phyloP scores from a whole-genome alignment of 2,888 invertebrate species.

The Drosophila falleni region DNA sequence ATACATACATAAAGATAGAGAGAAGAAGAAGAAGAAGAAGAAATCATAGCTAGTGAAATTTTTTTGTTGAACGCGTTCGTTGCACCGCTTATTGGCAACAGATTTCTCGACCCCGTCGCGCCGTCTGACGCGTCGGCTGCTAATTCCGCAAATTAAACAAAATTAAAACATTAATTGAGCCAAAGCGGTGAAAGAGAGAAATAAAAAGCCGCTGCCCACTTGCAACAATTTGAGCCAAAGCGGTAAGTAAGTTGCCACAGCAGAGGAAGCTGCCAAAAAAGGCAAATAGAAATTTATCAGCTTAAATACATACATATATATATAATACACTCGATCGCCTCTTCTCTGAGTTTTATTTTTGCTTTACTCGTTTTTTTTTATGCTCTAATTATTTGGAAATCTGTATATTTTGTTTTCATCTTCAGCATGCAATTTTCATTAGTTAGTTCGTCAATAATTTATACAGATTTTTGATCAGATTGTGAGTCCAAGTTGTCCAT shows the following conservation, averaged over 20 bases:
- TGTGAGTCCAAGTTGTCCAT: neutral
- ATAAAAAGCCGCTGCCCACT: constrained; percentile 52
- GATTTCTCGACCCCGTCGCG: constrained; percentile 39
- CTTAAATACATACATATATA: constrained; percentile 25
- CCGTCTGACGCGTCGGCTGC: constrained; percentile 24
- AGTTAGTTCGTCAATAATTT: constrained; percentile 31
- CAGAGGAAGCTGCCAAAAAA: constrained; percentile 66
- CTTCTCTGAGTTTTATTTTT: constrained; percentile 16
- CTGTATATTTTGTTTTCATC: constrained; percentile 55
- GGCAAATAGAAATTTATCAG: constrained; percentile 74
- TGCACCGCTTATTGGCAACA: constrained; percentile 38
- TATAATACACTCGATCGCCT: constrained; percentile 35
- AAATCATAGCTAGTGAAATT: constrained; percentile 64
- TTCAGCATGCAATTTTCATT: constrained; percentile 51
- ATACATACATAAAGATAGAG: constrained; percentile 1
- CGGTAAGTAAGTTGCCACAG: constrained; percentile 55
- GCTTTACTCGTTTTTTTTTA: constrained; percentile 76
- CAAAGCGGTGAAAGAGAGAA: constrained; percentile 46
- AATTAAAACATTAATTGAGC: constrained; percentile 63
- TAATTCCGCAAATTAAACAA: constrained; percentile 60
- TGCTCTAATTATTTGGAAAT: constrained; percentile 80
- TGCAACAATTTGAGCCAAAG: constrained; percentile 48
- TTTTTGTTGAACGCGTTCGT: constrained; percentile 50
- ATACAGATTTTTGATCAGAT: constrained; percentile 14
- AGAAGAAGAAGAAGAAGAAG: neutral